These are phyloP conservation scores for Arge pagana DNA, from an alignment of 2,888 invertebrate species.

Conservation along the genomic window DNA sequence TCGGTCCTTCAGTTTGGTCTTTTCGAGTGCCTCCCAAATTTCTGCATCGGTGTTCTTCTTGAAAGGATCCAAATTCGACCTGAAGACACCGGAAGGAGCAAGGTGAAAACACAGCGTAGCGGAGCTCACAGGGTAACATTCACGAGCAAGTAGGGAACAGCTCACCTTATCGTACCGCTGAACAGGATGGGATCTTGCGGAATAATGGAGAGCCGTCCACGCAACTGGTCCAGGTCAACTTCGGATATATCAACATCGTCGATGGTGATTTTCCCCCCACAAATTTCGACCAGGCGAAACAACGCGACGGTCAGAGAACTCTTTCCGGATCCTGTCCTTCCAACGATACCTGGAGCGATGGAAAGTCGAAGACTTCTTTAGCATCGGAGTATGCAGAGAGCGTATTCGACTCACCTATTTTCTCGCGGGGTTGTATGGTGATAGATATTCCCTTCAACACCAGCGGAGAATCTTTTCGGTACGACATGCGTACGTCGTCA, in stretches of 20 bases:
- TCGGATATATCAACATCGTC: conserved; percentile 61
- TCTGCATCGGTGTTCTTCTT: conserved; percentile 49
- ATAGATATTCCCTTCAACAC: conserved; percentile 63
- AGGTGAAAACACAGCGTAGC: too few relatives aligned
- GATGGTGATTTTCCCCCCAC: conserved; percentile 60
- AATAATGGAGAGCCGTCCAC: conserved; percentile 61
- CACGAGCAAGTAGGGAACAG: too few relatives aligned
- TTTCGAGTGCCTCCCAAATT: conserved; percentile 59
- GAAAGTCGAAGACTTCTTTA: conserved; percentile 2
- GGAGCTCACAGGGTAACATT: too few relatives aligned
- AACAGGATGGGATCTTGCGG: conserved; percentile 70
- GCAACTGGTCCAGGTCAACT: conserved; percentile 54
- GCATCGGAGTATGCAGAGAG: background rate
- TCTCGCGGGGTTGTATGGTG: conserved; percentile 62
- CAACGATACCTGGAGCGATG: conserved; percentile 55
- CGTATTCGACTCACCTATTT: conserved; percentile 61
- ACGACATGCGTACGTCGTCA: conserved; percentile 59
- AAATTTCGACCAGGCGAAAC: conserved; percentile 65
- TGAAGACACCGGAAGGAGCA: conserved; percentile 32
- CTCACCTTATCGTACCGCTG: conserved; percentile 63
- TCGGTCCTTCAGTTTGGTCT: conserved; percentile 56
- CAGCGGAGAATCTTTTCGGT: conserved; percentile 57
- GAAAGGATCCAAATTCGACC: conserved; percentile 60
- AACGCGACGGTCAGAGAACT: conserved; percentile 64
- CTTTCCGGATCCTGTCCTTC: conserved; percentile 62